Base-by-base conservation (phyloP, 2,888 invertebrate species). In the Catocala nupta region DNA sequence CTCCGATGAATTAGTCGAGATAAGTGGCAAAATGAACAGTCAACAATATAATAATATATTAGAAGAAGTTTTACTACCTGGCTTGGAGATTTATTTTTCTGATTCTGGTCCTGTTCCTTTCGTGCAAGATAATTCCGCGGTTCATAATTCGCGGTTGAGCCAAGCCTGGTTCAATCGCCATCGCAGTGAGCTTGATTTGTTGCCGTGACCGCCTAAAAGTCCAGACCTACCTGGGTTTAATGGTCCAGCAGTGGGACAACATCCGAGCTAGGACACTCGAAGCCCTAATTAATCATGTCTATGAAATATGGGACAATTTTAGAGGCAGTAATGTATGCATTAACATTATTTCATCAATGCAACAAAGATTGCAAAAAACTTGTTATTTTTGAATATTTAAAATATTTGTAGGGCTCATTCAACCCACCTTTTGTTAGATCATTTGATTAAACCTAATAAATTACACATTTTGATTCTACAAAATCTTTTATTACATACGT, bases 241-340 rank as follows among this genome's bases (percentile, higher is more conserved):
- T 50, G 36, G 50, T 50, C 34, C 50, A 50, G 34, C 11, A 50
- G 36, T 50, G 50, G 50, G 34, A 50, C 50, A 34, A n/a, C 33
- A 34, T 34, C 34, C 33, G 5, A 50, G 34, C 5, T 34, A 33
- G 50, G n/a, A 50, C 50, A 0, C 11, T 33, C 33, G 50, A 34
- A 5, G 7, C 5, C 7, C 5, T 36, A 36, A 5, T 5, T 5
- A 5, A 7, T 36, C 50, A 50, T n/a, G 36, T 50, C 34, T 12
- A 34, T 8, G 50, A 50, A n/a, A 50, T 50, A 50, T 50, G 50
- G 36, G 50, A 50, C n/a, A 34, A n/a, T 11, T 50, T 50, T 50
- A 50, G 50, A 50, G 50, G 50, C 34, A 48, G 16, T 48, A n/a
- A n/a, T n/a, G n/a, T n/a, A n/a, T n/a, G n/a, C n/a, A n/a, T n/a